A percentile compares a stretch with the other conserved stretches of the same genome.
Conservation (phyloP, 1,140 invertebrate genomes). For the Drosophila chauvacae region DNA sequence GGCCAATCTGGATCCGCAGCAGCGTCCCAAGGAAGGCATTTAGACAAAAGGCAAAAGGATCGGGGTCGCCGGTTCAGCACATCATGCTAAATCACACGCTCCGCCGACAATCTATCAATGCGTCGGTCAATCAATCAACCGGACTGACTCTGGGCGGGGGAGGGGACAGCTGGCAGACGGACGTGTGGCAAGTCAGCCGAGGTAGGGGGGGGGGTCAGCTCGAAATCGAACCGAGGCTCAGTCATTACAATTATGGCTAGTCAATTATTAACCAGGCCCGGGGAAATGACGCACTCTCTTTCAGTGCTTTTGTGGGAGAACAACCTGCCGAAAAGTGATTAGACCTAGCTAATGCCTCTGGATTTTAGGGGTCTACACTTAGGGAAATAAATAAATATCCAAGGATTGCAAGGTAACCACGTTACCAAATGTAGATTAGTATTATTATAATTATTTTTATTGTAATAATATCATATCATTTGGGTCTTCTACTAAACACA, state of each 20-base stretch:
- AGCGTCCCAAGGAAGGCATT: slow-evolving; percentile 17
- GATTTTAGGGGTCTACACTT: not conserved
- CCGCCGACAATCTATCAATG: slow-evolving; percentile 68
- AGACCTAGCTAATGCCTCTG: slow-evolving; percentile 2
- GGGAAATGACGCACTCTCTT: slow-evolving; percentile 58
- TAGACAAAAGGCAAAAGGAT: slow-evolving; percentile 29
- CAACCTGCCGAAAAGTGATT: slow-evolving; percentile 19
- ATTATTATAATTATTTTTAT: too few species aligned
- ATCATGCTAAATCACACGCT: slow-evolving; percentile 43
- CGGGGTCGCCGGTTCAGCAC: slow-evolving; percentile 2
- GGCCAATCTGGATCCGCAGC: slow-evolving; percentile 6
- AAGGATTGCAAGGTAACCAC: not conserved
- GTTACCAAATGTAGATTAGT: not conserved
- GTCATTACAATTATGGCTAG: slow-evolving; percentile 64
- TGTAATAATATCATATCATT: not conserved
- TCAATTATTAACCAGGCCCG: slow-evolving; percentile 64
- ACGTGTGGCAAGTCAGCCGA: slow-evolving; percentile 1
- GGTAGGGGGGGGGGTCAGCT: not conserved
- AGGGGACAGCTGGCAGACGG: slow-evolving; percentile 12
- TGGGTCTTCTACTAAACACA: not conserved
- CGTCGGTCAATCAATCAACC: slow-evolving; percentile 57
- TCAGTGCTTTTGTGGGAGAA: not conserved
- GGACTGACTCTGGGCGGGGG: not conserved
- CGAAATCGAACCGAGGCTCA: slow-evolving; percentile 40
- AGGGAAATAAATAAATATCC: not conserved